Conservation (phyloP, 2,888 invertebrate species). For the Bhutanitis thaidina region DNA sequence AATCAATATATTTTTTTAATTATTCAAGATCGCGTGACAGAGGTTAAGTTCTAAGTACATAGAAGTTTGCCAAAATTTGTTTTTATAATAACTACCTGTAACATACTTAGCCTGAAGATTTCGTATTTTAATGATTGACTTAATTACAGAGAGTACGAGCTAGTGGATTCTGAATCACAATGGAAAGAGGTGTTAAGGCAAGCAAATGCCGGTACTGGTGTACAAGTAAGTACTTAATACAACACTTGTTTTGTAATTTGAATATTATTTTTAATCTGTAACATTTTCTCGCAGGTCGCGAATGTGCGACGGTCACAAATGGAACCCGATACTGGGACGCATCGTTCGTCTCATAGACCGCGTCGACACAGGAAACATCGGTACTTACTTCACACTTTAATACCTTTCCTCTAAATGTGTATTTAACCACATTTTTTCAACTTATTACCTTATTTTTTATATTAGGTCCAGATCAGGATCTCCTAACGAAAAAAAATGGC, state of each 20-base stretch:
- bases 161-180: constrained; percentile 92
- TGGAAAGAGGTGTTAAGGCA: constrained; percentile 93
- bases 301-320: constrained; percentile 82
- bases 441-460: constrained; percentile 8
- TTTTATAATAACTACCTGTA: too few relatives aligned
- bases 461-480: constrained; percentile 83
- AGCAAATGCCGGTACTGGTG: constrained; percentile 76
- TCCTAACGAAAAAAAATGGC: constrained; percentile 85
- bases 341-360: constrained; percentile 81
- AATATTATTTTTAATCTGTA: neutral
- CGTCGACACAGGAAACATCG: constrained; percentile 81
- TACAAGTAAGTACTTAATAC: constrained; percentile 53
- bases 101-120: too few relatives aligned
- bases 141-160: constrained; percentile 80
- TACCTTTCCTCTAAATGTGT: too few relatives aligned
- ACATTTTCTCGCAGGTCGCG: constrained; percentile 78
- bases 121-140: constrained; percentile 1
- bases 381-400: constrained; percentile 41
- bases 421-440: too few relatives aligned
- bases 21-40: too few relatives aligned
- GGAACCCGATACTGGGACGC: constrained; percentile 71
- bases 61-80: too few relatives aligned
- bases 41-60: too few relatives aligned
- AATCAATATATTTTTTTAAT: too few relatives aligned
- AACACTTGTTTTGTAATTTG: neutral